Conservation (phyloP, 2,113 vertebrate genomes). For the Oryzias celebensis region DNA sequence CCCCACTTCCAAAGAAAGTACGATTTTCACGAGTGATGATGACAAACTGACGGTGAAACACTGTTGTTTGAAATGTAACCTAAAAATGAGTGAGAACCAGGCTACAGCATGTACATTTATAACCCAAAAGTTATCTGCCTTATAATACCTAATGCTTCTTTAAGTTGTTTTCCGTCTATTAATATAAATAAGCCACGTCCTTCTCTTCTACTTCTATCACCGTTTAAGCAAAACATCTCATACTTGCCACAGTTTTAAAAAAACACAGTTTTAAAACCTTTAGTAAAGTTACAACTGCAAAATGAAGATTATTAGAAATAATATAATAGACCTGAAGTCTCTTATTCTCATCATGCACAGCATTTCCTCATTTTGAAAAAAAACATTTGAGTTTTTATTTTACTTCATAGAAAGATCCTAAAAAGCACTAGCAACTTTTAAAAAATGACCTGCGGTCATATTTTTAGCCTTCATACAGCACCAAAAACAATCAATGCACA, state of each 20-base stretch:
- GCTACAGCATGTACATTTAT: no score
- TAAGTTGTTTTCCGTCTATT: neutral
- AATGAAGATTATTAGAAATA: neutral
- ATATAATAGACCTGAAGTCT: no score
- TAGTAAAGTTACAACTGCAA: slow-evolving; percentile 12
- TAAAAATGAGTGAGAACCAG: neutral
- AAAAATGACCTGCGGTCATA: no score
- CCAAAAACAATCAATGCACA: no score
- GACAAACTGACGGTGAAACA: neutral
- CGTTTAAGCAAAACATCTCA: slow-evolving; percentile 30
- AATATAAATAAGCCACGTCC: slow-evolving; percentile 15
- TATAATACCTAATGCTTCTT: no score
- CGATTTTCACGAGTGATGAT: neutral
- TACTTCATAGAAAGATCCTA: no score
- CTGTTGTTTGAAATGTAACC: neutral
- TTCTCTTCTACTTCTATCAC: slow-evolving; percentile 22
- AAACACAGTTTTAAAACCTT: slow-evolving; percentile 28
- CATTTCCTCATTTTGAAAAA: no score
- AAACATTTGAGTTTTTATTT: no score
- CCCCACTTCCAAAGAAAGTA: slow-evolving; percentile 43
- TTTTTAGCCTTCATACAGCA: no score
- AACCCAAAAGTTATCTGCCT: no score
- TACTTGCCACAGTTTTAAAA: slow-evolving; percentile 43
- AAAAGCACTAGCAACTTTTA: no score
- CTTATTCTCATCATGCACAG: no score